Base-by-base conservation (phyloP, 2,113 vertebrate species). In the Holacanthus passer region DNA sequence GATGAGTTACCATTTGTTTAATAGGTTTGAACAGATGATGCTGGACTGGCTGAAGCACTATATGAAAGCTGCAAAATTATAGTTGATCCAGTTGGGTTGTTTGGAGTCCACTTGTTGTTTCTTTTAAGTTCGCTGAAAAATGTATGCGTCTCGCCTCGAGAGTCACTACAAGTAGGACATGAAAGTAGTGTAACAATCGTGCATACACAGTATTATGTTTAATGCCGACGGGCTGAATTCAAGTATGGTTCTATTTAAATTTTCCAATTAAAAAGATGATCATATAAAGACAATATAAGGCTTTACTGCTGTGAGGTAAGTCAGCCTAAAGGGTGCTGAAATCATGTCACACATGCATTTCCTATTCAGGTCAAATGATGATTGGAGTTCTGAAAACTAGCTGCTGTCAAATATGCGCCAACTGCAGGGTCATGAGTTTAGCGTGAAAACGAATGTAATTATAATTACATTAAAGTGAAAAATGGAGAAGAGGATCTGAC, bases 211-310 rank as follows among this genome's bases (percentile, higher is more conserved):
- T 63, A 14, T 50, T 48, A 58, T 16, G 32, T 59, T 6, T 39
- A 16, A 63, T 70, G 50, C 47, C 58, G 35, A 35, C 45, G 32
- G 67, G 62, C 2, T 70, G 12, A 35, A 63, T 64, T 14, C 22
- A 55, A 77, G 14, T 32, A 52, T 60, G 52, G 22, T 24, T 11
- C 63, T 63, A 73, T 68, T 79, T 19, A 12, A 53, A 86, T 41
- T 6, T 50, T 73, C n/a, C 55, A 68, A 73, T 81, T 81, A 85
- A 81, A 55, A 60, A 41, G 27, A 47, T 37, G 12, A 70, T 76
- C 24, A 53, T 52, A 32, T 68, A 39, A 65, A 41, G n/a, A 68
- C 7, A 24, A 80, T 50, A 58, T 39, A 43, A 55, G 3, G 8
- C 39, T 14, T 13, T 17, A 24, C 3, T 52, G 29, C 39, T 50